Evolutionary conservation across 2,113 vertebrate species (phyloP), one percentile per base, ranked within the genome.

Genomic region (Muntiacus muntjak): DNA sequence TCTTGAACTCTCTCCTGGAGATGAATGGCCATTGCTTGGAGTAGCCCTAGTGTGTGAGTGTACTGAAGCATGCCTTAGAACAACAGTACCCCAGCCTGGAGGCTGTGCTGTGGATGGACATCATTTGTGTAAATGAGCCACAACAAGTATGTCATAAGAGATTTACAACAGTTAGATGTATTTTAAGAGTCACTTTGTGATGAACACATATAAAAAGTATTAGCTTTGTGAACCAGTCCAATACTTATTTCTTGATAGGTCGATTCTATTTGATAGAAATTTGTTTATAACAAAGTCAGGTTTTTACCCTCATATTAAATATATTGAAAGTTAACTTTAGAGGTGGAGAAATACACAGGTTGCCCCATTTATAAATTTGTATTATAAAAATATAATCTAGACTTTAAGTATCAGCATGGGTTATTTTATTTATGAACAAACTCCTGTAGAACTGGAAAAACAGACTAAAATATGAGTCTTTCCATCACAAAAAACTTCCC

Each of bases 11-110:
- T 98, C 21, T 47, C 94, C 92, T 85, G 36, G 86, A 89, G 97
- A 98, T 96, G 93, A 98, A 93, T 98, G 97, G 97, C 97, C 95
- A 81, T 95, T 93, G 13, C 76, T 97, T 94, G 94, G 96, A 87
- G 93, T 97, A 64, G 62, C 89, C 4, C 6, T 96, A 71, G 45
- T 26, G 14, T 90, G 1, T 94, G 93, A 40, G 78, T 11, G 0
- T 97, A 91, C 43, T 6, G 76, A 97, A 98, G 92, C 88, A 60
- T 43, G 95, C 2, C 50, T 83, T 76, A 13, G 36, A 43, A 55
- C 33, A 87, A 91, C 86, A 91, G 76, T 36, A 43, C 36, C 14
- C 47, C 9, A n/a, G 3, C 40, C 84, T 52, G 71, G 82, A 71
- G 87, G 28, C 92, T 8, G 57, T 85, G 26, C 13, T 91, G 89